phyloP scores from a whole-genome alignment of 2,113 vertebrate species.

The Gnathonemus longibarbis region DNA sequence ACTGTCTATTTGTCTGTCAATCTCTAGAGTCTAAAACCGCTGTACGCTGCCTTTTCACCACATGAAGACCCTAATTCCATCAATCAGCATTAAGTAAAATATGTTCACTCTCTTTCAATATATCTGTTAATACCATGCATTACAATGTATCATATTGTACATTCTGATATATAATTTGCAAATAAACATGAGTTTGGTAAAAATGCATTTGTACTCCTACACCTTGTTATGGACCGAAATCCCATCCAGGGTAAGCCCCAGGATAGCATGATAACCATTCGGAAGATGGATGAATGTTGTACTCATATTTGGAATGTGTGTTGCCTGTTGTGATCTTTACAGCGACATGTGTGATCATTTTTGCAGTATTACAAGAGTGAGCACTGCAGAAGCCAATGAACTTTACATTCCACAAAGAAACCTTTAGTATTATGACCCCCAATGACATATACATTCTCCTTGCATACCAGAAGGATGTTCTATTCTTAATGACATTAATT shows the following conservation, averaged over 20 bases:
- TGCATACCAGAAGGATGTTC: background rate
- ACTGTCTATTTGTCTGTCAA: background rate
- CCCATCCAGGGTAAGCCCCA: background rate
- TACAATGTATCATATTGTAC: background rate
- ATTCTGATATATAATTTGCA: background rate
- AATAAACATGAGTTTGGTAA: background rate
- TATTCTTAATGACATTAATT: background rate
- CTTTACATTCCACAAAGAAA: background rate
- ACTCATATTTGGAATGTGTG: background rate
- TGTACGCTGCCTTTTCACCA: conserved; percentile 11
- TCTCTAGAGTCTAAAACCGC: conserved; percentile 14
- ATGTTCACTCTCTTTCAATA: background rate
- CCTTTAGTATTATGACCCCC: background rate
- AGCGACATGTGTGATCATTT: background rate
- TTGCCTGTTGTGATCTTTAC: background rate
- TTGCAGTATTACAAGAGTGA: background rate
- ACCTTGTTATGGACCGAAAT: background rate
- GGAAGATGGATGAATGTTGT: background rate
- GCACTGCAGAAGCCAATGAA: background rate
- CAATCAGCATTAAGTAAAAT: background rate
- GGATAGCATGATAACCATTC: background rate
- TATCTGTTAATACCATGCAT: background rate
- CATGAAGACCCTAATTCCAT: background rate
- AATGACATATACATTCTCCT: background rate
- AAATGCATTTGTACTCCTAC: background rate